phyloP scores from a whole-genome alignment of 1,140 invertebrate genomes.

The Trachelipus rathkii region DNA sequence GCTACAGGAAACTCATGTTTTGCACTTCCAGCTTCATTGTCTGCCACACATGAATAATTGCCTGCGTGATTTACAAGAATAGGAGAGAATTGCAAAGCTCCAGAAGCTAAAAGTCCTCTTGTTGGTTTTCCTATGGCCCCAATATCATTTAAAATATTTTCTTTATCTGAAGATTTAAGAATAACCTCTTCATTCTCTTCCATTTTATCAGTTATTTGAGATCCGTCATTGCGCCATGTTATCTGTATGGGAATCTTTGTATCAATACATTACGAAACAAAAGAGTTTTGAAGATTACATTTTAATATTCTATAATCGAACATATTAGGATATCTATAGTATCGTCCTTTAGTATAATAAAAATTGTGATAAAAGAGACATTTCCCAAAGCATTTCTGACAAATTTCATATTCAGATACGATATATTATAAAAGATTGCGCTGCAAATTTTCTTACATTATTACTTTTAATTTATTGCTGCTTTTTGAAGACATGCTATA shows the following conservation, averaged over 20 bases:
- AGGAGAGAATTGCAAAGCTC: conserved; percentile 42
- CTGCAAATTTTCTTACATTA: too few relatives aligned
- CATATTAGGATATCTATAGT: too few relatives aligned
- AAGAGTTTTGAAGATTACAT: too few relatives aligned
- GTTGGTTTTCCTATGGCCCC: not conserved
- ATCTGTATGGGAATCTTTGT: conserved; percentile 15
- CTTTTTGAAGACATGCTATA: too few relatives aligned
- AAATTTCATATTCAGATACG: too few relatives aligned
- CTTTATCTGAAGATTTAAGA: not conserved
- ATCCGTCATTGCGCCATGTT: conserved; percentile 30
- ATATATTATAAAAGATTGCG: too few relatives aligned
- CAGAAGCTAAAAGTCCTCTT: conserved; percentile 25
- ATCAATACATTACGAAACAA: too few relatives aligned
- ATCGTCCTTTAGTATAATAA: too few relatives aligned
- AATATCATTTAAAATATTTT: not conserved
- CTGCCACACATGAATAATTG: conserved; percentile 56
- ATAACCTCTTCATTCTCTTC: conserved; percentile 11
- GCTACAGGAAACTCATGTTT: conserved; percentile 53
- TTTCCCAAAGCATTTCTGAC: too few relatives aligned
- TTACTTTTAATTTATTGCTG: too few relatives aligned
- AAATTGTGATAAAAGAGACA: too few relatives aligned
- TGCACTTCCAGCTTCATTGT: conserved; percentile 56
- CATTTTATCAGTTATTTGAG: conserved; percentile 8
- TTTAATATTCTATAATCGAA: too few relatives aligned
- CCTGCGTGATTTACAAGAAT: conserved; percentile 50